A percentile compares a stretch with the other conserved stretches of the same genome.
These are phyloP conservation scores for Pogonognathellus flavescens DNA, from an alignment of 1,140 invertebrate genomes.

Conservation along the genomic window DNA sequence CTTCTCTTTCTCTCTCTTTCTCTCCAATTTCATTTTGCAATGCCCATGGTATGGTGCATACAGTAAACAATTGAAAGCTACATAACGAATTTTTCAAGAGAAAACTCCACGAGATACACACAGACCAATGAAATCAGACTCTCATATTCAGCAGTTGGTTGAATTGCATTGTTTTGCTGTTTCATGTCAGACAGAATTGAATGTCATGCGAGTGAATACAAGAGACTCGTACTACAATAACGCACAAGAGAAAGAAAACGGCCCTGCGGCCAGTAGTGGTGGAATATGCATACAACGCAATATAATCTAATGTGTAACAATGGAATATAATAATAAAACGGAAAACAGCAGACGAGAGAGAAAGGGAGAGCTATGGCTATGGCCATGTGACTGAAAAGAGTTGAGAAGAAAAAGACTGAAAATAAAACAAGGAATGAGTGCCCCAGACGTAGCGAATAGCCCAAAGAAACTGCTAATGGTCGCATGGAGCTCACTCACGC, in stretches of 20 bases:
- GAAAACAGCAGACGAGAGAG: neutral
- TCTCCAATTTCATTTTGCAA: neutral
- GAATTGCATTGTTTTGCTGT: neutral
- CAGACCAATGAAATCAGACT: no score
- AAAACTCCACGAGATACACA: no score
- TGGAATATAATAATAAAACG: constrained; percentile 27
- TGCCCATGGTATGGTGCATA: no score
- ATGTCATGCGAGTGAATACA: constrained; percentile 2
- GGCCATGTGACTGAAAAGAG: neutral
- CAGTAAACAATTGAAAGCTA: no score
- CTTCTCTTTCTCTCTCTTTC: no score
- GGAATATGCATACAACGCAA: constrained; percentile 14
- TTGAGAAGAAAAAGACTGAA: constrained; percentile 11
- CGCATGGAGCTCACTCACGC: constrained; percentile 2
- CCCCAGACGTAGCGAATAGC: constrained; percentile 23
- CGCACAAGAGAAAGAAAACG: neutral
- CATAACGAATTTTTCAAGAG: no score
- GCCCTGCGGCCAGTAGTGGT: constrained; percentile 8
- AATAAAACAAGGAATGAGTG: neutral
- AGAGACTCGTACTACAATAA: neutral
- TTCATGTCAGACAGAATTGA: constrained; percentile 12
- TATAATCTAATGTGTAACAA: constrained; percentile 14
- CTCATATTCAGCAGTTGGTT: neutral
- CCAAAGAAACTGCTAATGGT: constrained; percentile 51
- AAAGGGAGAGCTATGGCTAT: neutral